Percentiles rank a stretch among this genome's conserved stretches.
These are phyloP conservation scores for Aegithalos caudatus DNA, from an alignment of 2,113 vertebrate genomes.

Conservation along the genomic window DNA sequence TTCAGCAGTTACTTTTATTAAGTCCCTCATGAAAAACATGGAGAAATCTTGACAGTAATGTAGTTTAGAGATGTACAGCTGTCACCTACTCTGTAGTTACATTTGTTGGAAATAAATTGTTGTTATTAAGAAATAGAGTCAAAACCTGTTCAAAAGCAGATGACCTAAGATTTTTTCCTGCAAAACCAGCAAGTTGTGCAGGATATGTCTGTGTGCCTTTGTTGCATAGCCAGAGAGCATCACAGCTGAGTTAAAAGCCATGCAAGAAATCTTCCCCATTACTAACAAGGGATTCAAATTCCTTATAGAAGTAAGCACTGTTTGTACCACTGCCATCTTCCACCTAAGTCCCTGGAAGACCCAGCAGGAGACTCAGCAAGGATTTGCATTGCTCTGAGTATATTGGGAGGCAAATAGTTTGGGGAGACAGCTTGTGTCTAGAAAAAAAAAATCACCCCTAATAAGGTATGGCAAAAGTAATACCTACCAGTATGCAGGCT, in stretches of 20 bases:
- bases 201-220: not conserved
- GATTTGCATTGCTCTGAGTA: not conserved
- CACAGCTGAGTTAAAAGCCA: not conserved
- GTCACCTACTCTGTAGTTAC: not conserved
- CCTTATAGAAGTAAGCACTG: not conserved
- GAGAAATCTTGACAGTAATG: not conserved
- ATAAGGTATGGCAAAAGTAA: not conserved
- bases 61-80: not conserved
- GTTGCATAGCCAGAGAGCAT: not conserved
- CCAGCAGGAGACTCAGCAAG: not conserved
- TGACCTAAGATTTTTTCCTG: not conserved
- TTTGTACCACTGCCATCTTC: not conserved
- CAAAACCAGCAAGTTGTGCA: not conserved
- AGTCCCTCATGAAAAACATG: fast-evolving
- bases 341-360: not conserved
- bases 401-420: fast-evolving
- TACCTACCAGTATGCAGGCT: not conserved
- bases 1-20: not conserved
- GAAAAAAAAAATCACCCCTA: not conserved
- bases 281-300: not conserved
- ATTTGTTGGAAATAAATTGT: not conserved
- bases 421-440: not conserved
- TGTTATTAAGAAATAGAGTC: not conserved
- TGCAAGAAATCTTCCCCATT: not conserved
- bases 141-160: not conserved